phyloP scores from a whole-genome alignment of 2,888 invertebrate genomes.

The Labia minor region DNA sequence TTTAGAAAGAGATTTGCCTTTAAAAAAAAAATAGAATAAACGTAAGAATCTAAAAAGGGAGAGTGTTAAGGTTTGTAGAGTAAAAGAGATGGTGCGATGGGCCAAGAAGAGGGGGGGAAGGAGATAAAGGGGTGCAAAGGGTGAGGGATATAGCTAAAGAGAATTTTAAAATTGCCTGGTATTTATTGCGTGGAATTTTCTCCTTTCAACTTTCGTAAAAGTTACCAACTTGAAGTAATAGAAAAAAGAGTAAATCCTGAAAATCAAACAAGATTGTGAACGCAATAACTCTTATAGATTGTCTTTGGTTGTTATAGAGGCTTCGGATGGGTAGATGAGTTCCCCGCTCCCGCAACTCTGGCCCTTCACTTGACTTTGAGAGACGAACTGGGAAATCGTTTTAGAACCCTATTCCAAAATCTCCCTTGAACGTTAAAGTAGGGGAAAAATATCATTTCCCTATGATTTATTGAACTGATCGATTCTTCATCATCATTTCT shows the following conservation, averaged over 20 bases:
- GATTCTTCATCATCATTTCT: not conserved
- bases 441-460: slow-evolving; percentile 2
- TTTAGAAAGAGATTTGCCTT: too few species aligned
- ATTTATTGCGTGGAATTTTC: not conserved
- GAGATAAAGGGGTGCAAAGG: too few species aligned
- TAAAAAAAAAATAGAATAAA: too few species aligned
- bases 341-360: not conserved
- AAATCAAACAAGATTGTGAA: slow-evolving; percentile 7
- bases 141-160: too few species aligned
- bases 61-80: too few species aligned
- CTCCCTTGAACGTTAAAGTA: not conserved
- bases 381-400: slow-evolving; percentile 4
- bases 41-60: too few species aligned
- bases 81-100: too few species aligned
- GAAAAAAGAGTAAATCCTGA: not conserved
- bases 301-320: not conserved
- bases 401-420: not conserved
- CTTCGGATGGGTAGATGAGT: not conserved
- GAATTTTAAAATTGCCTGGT: not conserved
- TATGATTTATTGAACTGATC: not conserved
- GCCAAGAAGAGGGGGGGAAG: too few species aligned
- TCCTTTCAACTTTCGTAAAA: not conserved
- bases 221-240: not conserved
- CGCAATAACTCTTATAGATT: slow-evolving; percentile 2
- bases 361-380: not conserved